A percentile compares a stretch with the other conserved stretches of the same genome.
Conservation (phyloP, 2,888 invertebrate genomes). For the Leucoptera coffeella region DNA sequence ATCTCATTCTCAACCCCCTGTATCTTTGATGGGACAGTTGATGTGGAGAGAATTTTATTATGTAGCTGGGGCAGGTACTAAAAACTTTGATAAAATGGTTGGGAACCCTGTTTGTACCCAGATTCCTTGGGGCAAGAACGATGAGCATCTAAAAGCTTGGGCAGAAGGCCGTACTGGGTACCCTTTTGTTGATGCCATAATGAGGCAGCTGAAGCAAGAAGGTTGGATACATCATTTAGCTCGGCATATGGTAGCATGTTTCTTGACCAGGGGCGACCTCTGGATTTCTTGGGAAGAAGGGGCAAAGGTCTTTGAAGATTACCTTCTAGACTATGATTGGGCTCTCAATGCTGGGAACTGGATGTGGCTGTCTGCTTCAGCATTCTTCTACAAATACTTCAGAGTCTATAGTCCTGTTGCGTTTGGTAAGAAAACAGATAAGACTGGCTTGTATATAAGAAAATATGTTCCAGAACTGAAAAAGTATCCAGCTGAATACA, state of each 20-base stretch:
- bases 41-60: constrained; percentile 68
- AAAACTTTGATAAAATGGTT: constrained; percentile 61
- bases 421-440: constrained; percentile 71
- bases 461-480: constrained; percentile 66
- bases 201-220: constrained; percentile 65
- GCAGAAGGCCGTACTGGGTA: constrained; percentile 61
- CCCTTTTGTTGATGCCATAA: constrained; percentile 72
- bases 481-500: constrained; percentile 59
- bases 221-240: constrained; percentile 75
- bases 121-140: constrained; percentile 58
- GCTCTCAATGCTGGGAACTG: constrained; percentile 68
- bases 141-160: constrained; percentile 55
- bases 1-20: constrained; percentile 57
- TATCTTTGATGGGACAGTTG: constrained; percentile 58
- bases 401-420: constrained; percentile 67
- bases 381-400: constrained; percentile 65
- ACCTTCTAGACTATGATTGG: constrained; percentile 65
- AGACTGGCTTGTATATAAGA: constrained; percentile 59
- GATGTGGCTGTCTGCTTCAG: constrained; percentile 71
- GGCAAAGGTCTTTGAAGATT: constrained; percentile 64
- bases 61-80: constrained; percentile 53
- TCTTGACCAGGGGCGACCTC: constrained; percentile 66
- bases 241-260: constrained; percentile 71
- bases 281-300: constrained; percentile 75
- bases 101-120: constrained; percentile 58